Evolutionary conservation across 1,140 invertebrate species (phyloP).

Genomic region (Halyomorpha halys): DNA sequence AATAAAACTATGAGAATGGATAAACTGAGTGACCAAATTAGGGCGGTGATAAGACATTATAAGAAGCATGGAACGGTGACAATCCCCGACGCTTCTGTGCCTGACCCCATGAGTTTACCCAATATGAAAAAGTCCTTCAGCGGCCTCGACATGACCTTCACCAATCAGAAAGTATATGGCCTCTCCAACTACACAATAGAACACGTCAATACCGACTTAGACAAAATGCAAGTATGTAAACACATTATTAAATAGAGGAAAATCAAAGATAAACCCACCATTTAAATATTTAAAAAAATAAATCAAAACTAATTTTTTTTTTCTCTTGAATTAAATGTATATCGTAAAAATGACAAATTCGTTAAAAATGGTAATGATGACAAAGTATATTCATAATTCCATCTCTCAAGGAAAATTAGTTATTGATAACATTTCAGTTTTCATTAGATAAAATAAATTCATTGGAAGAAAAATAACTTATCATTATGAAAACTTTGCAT

Average conservation of each 20-base stretch:
- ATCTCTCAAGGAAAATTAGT: too few relatives aligned
- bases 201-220: constrained; percentile 32
- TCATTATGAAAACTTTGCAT: too few relatives aligned
- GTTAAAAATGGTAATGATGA: too few relatives aligned
- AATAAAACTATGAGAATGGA: not conserved
- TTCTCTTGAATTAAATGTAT: too few relatives aligned
- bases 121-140: constrained; percentile 61
- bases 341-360: too few relatives aligned
- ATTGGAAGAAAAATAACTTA: too few relatives aligned
- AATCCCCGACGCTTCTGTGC: constrained; percentile 59
- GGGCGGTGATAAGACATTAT: constrained; percentile 61
- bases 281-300: too few relatives aligned
- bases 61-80: constrained; percentile 67
- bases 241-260: not conserved
- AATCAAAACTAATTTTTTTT: too few relatives aligned
- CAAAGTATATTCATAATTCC: too few relatives aligned
- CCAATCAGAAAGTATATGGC: constrained; percentile 58
- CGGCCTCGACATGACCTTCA: constrained; percentile 59
- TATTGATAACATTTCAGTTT: too few relatives aligned
- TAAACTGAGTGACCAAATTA: constrained; percentile 43
- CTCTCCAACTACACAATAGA: constrained; percentile 41
- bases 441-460: too few relatives aligned
- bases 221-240: constrained; percentile 32
- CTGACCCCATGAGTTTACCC: constrained; percentile 67
- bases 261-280: too few relatives aligned